These are phyloP conservation scores for Microtus richardsoni DNA, from an alignment of 2,113 vertebrate species.

Conservation along the genomic window DNA sequence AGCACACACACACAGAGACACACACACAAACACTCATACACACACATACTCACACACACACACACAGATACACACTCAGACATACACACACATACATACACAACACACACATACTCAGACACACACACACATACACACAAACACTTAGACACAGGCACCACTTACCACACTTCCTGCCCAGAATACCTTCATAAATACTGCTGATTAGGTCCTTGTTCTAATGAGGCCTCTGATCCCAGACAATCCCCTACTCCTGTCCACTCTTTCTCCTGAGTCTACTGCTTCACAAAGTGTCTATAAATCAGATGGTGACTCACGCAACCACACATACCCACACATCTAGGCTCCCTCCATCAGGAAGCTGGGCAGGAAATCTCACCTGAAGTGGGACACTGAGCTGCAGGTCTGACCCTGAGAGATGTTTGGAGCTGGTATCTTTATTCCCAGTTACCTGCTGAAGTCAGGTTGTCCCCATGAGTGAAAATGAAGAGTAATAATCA, in stretches of 20 bases:
- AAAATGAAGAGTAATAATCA: constrained; percentile 29
- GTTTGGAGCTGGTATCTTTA: constrained; percentile 45
- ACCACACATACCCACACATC: neutral
- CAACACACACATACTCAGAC: neutral
- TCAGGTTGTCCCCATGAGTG: neutral
- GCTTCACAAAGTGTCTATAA: constrained; percentile 50
- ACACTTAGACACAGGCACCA: neutral
- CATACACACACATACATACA: neutral
- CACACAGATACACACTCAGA: neutral
- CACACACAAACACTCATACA: neutral
- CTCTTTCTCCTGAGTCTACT: neutral
- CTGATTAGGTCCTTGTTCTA: constrained; percentile 71
- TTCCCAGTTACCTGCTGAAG: constrained; percentile 34
- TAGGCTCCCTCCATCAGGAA: neutral
- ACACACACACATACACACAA: neutral
- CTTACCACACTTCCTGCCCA: constrained; percentile 30
- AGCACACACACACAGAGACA: neutral
- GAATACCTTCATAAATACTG: constrained; percentile 69
- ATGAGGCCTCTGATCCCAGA: constrained; percentile 67
- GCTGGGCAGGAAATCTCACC: neutral
- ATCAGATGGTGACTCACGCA: constrained; percentile 30
- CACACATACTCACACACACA: neutral
- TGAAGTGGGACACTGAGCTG: neutral
- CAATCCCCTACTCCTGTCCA: constrained; percentile 21
- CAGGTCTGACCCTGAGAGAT: neutral